A percentile compares a stretch with the other conserved stretches of the same genome.
Conservation (phyloP, 2,113 vertebrate genomes). For the Dasyornis broadbenti region DNA sequence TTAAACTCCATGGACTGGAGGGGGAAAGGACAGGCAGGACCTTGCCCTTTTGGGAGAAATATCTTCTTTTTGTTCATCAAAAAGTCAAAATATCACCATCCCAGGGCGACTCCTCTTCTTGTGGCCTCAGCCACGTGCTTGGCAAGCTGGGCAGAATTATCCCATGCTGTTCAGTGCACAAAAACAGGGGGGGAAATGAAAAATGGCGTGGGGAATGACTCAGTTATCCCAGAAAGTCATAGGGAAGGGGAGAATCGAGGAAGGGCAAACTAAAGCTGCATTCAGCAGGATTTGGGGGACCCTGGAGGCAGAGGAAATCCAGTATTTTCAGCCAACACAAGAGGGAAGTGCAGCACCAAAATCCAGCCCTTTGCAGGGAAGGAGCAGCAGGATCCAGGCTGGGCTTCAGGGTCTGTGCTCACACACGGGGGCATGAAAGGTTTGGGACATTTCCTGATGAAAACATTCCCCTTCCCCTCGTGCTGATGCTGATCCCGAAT, state of each 20-base stretch:
- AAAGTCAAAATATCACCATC: background rate
- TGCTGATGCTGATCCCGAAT: background rate
- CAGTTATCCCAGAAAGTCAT: background rate
- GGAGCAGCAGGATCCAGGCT: background rate
- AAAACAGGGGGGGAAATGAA: rapidly evolving
- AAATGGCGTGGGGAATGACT: rapidly evolving
- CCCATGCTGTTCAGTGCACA: background rate
- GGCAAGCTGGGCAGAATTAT: background rate
- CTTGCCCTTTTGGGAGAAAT: background rate
- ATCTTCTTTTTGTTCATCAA: background rate
- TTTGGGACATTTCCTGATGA: background rate
- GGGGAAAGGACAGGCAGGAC: background rate
- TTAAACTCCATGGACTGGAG: background rate
- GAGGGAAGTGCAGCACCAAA: constrained; percentile 62
- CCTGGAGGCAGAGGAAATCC: background rate
- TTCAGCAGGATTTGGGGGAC: background rate
- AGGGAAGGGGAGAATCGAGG: background rate
- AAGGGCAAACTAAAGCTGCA: background rate
- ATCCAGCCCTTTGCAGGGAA: background rate
- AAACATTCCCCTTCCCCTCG: background rate
- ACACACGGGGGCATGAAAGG: rapidly evolving
- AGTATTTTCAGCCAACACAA: constrained; percentile 34
- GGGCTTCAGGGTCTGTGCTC: background rate
- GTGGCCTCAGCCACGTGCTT: background rate
- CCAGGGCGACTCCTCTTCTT: background rate